These are phyloP conservation scores for Apodemus agrarius DNA, from an alignment of 2,797 vertebrate genomes.

Conservation along the genomic window DNA sequence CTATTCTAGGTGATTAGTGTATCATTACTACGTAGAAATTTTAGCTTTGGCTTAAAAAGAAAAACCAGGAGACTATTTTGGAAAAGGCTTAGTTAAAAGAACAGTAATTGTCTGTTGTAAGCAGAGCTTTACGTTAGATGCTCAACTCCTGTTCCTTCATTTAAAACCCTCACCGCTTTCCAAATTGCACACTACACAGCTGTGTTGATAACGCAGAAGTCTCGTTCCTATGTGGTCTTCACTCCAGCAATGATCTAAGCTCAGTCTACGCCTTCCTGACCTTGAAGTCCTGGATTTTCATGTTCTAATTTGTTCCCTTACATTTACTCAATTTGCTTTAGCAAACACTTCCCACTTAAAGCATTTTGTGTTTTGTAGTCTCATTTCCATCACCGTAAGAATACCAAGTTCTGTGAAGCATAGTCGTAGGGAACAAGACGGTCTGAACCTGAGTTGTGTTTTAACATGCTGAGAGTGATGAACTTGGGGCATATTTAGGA, in stretches of 20 bases:
- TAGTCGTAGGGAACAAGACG: neutral
- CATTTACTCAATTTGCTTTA: conserved; percentile 8
- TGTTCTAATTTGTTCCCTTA: neutral
- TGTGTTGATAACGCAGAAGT: neutral
- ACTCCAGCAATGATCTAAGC: neutral
- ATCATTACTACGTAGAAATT: neutral
- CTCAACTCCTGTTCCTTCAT: neutral
- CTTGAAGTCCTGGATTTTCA: neutral
- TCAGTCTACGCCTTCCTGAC: neutral
- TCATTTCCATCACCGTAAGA: neutral
- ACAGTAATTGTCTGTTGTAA: neutral
- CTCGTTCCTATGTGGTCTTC: neutral
- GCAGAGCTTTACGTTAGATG: neutral
- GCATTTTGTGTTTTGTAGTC: neutral
- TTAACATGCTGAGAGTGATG: neutral
- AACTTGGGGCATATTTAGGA: neutral
- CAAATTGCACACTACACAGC: neutral
- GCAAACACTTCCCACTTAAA: neutral
- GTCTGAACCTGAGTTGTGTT: neutral
- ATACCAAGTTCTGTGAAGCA: conserved; percentile 7
- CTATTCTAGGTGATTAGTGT: neutral
- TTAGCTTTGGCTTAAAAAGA: neutral
- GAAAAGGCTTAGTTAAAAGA: neutral
- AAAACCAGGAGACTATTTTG: neutral
- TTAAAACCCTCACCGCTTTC: neutral